phyloP scores from a whole-genome alignment of 2,113 vertebrate species.

The Xerus inauris region DNA sequence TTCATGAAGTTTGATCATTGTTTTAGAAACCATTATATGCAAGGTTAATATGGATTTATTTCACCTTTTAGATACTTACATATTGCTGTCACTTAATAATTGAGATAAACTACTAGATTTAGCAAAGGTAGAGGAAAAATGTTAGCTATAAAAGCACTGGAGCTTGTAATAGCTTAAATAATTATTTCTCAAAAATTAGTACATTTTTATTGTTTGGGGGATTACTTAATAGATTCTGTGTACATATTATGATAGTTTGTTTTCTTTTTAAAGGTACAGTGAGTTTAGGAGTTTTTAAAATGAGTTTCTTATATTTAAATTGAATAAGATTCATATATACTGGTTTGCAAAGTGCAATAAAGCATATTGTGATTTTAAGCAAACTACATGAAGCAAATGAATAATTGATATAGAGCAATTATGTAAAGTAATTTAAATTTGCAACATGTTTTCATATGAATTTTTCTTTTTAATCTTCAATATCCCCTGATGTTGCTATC shows the following conservation, averaged over 20 bases:
- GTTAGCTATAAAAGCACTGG: conserved; percentile 57
- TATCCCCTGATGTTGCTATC: not conserved
- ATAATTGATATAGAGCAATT: not conserved
- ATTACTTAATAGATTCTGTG: conserved; percentile 63
- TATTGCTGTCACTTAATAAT: conserved; percentile 77
- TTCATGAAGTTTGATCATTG: conserved; percentile 46
- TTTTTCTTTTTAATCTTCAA: not conserved
- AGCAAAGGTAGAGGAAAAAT: conserved; percentile 53
- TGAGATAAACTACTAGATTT: conserved; percentile 81
- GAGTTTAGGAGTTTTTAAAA: not conserved
- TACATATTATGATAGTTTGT: not conserved
- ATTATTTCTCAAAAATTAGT: conserved; percentile 79
- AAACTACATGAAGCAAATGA: not conserved
- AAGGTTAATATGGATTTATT: conserved; percentile 79
- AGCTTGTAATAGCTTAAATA: conserved; percentile 73
- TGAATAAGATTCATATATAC: not conserved
- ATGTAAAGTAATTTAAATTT: not conserved
- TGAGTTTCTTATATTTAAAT: not conserved
- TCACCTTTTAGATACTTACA: conserved; percentile 66
- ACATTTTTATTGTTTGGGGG: conserved; percentile 54
- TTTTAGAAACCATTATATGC: conserved; percentile 53
- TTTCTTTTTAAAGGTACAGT: not conserved
- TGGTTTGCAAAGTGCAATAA: not conserved
- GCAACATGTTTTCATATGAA: not conserved
- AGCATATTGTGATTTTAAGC: not conserved